These are phyloP conservation scores for Emys orbicularis DNA, from an alignment of 2,797 vertebrate species.

Conservation along the genomic window DNA sequence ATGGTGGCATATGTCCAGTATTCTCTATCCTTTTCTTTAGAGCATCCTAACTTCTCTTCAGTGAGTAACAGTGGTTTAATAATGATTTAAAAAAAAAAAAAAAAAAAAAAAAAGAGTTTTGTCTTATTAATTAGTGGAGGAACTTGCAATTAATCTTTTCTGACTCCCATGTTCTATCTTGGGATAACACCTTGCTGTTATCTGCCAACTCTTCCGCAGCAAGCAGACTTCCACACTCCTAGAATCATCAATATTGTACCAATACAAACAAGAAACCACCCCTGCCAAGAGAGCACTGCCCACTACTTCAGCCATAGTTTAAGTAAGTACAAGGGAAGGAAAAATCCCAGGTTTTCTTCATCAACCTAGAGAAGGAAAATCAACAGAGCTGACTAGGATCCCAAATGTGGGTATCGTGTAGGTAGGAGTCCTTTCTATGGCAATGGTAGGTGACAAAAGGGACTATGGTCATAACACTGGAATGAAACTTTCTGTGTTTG, in stretches of 20 bases:
- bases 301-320: not conserved
- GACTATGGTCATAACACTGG: not conserved
- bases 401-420: not conserved
- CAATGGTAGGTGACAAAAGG: conserved; percentile 5
- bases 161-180: not conserved
- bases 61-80: not conserved
- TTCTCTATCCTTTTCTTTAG: not conserved
- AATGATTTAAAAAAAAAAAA: no score
- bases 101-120: not conserved
- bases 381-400: not conserved
- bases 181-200: not conserved
- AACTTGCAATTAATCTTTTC: conserved; percentile 1
- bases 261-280: not conserved
- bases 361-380: fast-evolving
- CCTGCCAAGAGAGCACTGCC: not conserved
- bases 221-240: not conserved
- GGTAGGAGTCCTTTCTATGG: not conserved
- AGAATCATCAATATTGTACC: not conserved
- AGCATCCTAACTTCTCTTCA: not conserved
- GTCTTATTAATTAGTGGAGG: not conserved
- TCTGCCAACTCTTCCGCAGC: not conserved
- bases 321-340: not conserved
- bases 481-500: no score
- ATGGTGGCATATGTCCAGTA: not conserved
- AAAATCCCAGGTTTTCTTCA: not conserved